Conservation (phyloP, 2,888 invertebrate genomes). For the Caenorhabditis doughertyi region DNA sequence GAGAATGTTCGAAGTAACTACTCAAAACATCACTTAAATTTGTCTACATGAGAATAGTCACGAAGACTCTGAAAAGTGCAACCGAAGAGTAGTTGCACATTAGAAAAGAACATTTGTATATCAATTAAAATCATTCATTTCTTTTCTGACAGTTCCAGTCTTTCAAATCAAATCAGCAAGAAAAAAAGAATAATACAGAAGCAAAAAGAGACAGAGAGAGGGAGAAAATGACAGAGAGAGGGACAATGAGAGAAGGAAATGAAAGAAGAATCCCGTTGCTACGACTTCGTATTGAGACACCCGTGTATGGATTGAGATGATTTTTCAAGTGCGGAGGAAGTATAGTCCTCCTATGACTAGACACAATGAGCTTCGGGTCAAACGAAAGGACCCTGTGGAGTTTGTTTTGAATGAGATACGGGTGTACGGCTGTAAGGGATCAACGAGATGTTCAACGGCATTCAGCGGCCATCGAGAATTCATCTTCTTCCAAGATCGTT, state of each 20-base stretch:
- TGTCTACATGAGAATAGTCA: slow-evolving; percentile 1
- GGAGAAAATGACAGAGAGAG: slow-evolving; percentile 2
- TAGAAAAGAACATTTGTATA: background rate
- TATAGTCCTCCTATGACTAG: slow-evolving; percentile 55
- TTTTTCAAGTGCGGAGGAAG: slow-evolving; percentile 54
- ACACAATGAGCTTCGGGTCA: slow-evolving; percentile 54
- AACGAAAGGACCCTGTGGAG: slow-evolving; percentile 44
- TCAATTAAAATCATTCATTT: slow-evolving; percentile 47
- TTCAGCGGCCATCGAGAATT: slow-evolving; percentile 58
- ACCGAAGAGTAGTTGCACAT: background rate
- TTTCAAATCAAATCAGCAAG: slow-evolving; percentile 21
- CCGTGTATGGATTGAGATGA: slow-evolving; percentile 44
- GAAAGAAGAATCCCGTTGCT: slow-evolving; percentile 44
- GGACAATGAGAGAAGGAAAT: slow-evolving; percentile 4
- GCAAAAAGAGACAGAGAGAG: background rate
- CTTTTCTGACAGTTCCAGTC: slow-evolving; percentile 46
- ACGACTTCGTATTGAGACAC: slow-evolving; percentile 53
- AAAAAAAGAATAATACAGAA: background rate
- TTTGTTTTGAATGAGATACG: slow-evolving; percentile 34
- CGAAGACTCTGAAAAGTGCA: slow-evolving; percentile 15
- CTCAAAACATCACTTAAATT: background rate
- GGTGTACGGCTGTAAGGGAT: slow-evolving; percentile 23
- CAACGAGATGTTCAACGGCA: slow-evolving; percentile 28
- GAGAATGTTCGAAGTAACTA: background rate
- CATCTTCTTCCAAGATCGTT: slow-evolving; percentile 73